A percentile compares a stretch with the other conserved stretches of the same genome.
Conservation (phyloP, 37 sponge, comb jelly and placozoan species). For the Dysidea cf. avara region DNA sequence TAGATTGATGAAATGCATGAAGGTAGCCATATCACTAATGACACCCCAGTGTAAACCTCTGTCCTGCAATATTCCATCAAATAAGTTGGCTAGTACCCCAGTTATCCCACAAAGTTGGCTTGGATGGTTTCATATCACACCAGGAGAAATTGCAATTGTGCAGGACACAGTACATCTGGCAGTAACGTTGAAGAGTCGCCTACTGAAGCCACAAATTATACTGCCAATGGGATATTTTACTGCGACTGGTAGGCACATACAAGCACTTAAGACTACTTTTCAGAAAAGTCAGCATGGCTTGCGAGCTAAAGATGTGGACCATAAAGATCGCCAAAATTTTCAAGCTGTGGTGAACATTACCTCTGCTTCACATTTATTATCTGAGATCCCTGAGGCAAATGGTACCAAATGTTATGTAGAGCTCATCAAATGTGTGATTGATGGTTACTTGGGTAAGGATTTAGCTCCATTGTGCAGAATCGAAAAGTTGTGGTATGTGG, state of each 20-base stretch:
- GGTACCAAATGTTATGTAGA: constrained; percentile 20
- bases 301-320: constrained; percentile 21
- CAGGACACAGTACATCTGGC: constrained; percentile 23
- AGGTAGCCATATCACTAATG: not conserved
- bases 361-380: not conserved
- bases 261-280: not conserved
- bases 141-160: not conserved
- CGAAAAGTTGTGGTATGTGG: constrained; percentile 24
- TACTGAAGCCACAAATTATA: constrained; percentile 9
- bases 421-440: constrained; percentile 6
- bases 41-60: not conserved
- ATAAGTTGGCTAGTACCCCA: not conserved
- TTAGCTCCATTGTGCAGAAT: not conserved
- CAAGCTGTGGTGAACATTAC: constrained; percentile 10
- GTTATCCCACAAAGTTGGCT: constrained; percentile 23
- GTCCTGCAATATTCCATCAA: not conserved
- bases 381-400: constrained; percentile 18
- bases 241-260: constrained; percentile 1
- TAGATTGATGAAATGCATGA: constrained; percentile 26
- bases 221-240: constrained; percentile 3
- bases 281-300: constrained; percentile 23
- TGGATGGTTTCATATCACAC: constrained; percentile 6
- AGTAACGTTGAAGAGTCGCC: constrained; percentile 8
- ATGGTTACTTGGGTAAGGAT: constrained; percentile 19
- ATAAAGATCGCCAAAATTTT: constrained; percentile 41